Evolutionary conservation across 2,113 vertebrate species (phyloP).

Genomic region (Eulemur rufifrons): DNA sequence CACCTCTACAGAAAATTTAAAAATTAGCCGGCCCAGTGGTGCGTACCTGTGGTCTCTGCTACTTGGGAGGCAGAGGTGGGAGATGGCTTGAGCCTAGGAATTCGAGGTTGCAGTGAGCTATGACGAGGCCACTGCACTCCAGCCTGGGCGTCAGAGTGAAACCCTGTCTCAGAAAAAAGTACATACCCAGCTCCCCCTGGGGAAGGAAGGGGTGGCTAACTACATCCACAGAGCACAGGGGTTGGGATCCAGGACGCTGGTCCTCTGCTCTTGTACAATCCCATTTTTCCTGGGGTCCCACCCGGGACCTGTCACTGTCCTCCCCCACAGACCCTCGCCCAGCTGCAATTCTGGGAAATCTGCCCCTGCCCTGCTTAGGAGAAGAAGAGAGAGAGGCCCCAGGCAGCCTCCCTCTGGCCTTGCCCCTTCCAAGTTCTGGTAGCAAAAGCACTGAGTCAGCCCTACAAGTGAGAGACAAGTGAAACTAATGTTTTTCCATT

Average conservation of each 20-base stretch:
- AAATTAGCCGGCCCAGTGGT: too few species aligned
- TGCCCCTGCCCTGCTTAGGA: neutral
- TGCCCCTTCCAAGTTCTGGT: neutral
- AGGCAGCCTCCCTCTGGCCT: neutral
- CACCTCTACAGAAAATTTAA: too few species aligned
- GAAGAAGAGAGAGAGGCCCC: too few species aligned
- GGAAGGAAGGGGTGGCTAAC: neutral
- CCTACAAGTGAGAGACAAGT: neutral
- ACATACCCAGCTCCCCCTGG: neutral
- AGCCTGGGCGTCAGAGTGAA: too few species aligned
- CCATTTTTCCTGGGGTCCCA: neutral
- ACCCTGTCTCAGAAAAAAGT: too few species aligned
- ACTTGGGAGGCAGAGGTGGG: too few species aligned
- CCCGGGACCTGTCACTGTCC: neutral
- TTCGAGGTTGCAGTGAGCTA: too few species aligned
- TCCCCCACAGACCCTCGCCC: neutral
- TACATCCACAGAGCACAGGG: neutral
- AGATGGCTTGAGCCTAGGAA: too few species aligned
- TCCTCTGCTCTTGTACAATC: neutral
- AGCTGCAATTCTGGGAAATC: neutral
- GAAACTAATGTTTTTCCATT: neutral
- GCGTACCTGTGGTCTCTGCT: too few species aligned
- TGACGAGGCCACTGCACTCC: too few species aligned
- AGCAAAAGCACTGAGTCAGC: neutral
- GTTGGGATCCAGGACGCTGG: neutral